These are phyloP conservation scores for Argentina silus DNA, from an alignment of 2,797 vertebrate species.

Conservation along the genomic window DNA sequence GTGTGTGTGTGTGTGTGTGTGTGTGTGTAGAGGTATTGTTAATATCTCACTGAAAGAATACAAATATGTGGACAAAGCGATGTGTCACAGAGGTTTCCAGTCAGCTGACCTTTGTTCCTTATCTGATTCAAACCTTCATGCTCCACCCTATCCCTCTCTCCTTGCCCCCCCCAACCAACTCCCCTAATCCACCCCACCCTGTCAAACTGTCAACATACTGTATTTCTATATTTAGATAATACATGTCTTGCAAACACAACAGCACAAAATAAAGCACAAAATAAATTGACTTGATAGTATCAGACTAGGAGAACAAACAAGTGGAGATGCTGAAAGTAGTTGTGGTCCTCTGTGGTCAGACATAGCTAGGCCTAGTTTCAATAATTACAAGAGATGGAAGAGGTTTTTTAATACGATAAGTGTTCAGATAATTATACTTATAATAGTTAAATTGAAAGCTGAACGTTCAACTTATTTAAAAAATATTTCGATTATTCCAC, in stretches of 20 bases:
- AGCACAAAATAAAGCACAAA: too few species aligned
- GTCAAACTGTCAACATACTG: not conserved
- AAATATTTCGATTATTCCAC: not conserved
- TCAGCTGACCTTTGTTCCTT: not conserved
- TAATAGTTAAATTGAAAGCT: not conserved
- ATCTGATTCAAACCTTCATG: slow-evolving; percentile 6
- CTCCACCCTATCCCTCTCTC: not conserved
- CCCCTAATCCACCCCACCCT: not conserved
- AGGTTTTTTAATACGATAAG: not conserved
- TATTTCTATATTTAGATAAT: not conserved
- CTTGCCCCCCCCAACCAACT: not conserved
- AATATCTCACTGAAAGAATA: slow-evolving; percentile 1
- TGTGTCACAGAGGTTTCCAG: not conserved
- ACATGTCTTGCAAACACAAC: not conserved
- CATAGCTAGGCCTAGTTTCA: not conserved
- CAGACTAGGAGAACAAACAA: too few species aligned
- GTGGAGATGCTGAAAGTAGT: too few species aligned
- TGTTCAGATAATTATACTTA: not conserved
- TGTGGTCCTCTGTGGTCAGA: not conserved
- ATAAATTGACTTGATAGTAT: too few species aligned
- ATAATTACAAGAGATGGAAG: not conserved
- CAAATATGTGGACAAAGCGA: not conserved
- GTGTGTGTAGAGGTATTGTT: not conserved
- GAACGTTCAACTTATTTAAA: not conserved
- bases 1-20: not conserved